Evolutionary conservation across 2,888 invertebrate genomes (phyloP).

Genomic region (Lepidochrysops patricia): DNA sequence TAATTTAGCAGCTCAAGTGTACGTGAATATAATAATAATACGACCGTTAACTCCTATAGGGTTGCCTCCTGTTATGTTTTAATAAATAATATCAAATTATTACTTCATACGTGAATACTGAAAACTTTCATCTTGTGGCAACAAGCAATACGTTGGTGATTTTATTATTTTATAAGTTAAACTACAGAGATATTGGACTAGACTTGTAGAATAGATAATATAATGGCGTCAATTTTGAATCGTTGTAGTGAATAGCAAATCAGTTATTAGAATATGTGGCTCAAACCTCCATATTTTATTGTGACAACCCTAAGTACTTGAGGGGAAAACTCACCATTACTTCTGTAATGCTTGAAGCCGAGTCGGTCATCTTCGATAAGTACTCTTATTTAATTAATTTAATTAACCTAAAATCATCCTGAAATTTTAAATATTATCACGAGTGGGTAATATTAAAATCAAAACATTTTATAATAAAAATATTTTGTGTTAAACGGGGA

Average conservation of each 20-base stretch:
- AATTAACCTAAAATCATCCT: background rate
- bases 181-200: too few relatives aligned
- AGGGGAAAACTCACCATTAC: background rate
- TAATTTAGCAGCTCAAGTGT: constrained; percentile 34
- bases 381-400: background rate
- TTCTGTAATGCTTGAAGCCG: background rate
- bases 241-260: too few relatives aligned
- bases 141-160: too few relatives aligned
- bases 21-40: constrained; percentile 36
- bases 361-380: background rate
- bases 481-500: too few relatives aligned
- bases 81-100: too few relatives aligned
- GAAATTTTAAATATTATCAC: background rate
- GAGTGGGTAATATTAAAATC: background rate
- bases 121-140: too few relatives aligned
- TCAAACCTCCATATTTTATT: background rate
- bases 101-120: too few relatives aligned
- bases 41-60: constrained; percentile 15
- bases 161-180: too few relatives aligned
- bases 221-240: too few relatives aligned
- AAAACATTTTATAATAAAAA: too few relatives aligned
- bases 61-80: background rate
- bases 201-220: too few relatives aligned
- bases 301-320: background rate
- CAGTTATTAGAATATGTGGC: too few relatives aligned